These are phyloP conservation scores for Malurus splendens DNA, from an alignment of 2,797 vertebrate species.

Conservation along the genomic window DNA sequence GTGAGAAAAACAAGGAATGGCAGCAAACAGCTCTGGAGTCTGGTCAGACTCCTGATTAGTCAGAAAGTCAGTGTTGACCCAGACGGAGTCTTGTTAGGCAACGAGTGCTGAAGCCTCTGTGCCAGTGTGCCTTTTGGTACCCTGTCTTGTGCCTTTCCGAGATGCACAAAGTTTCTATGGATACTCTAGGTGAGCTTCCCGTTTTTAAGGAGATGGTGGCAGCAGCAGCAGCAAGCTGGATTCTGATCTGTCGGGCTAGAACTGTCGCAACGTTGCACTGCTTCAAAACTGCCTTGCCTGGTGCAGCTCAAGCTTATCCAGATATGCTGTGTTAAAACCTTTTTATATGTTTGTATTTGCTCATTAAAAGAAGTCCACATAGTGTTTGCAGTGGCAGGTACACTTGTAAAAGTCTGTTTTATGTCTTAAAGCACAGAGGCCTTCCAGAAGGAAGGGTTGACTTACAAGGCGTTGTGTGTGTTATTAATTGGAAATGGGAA, in stretches of 20 bases:
- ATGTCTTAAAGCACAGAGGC: neutral
- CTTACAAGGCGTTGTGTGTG: neutral
- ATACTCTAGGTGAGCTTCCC: slow-evolving; percentile 37
- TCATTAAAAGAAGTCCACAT: slow-evolving; percentile 54
- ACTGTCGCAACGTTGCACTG: neutral
- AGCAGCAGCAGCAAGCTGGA: neutral
- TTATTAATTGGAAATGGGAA: slow-evolving; percentile 24
- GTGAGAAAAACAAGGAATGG: slow-evolving; percentile 25
- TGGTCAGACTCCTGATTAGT: slow-evolving; percentile 40
- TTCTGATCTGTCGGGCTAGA: neutral
- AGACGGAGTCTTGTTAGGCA: slow-evolving; percentile 31
- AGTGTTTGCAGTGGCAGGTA: slow-evolving; percentile 33
- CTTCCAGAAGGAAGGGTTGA: neutral
- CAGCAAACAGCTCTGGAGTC: slow-evolving; percentile 43
- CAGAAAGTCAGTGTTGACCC: slow-evolving; percentile 21
- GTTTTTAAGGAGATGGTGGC: slow-evolving; percentile 13
- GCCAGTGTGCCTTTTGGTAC: neutral
- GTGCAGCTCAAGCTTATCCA: slow-evolving; percentile 34
- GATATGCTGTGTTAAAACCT: neutral
- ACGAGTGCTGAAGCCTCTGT: neutral
- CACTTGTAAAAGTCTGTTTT: neutral
- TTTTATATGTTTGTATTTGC: slow-evolving; percentile 23
- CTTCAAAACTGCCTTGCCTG: slow-evolving; percentile 45
- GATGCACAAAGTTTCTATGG: slow-evolving; percentile 20
- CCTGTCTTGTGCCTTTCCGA: neutral